These are phyloP conservation scores for Physella acuta DNA, from an alignment of 1,140 invertebrate genomes.

Conservation along the genomic window DNA sequence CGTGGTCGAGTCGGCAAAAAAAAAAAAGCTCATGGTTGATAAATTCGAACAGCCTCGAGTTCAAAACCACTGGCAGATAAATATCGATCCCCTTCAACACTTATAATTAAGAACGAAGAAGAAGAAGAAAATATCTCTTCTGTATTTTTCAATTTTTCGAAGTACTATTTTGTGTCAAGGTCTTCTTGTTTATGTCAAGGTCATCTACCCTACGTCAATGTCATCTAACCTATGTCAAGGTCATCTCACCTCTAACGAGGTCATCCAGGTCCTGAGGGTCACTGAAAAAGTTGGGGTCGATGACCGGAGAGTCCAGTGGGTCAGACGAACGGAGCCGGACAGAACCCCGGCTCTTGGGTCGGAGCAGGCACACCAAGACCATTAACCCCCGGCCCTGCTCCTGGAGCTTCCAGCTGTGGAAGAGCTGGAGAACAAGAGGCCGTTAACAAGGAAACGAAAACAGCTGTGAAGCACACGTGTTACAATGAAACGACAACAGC, in stretches of 20 bases:
- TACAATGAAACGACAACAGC: no score
- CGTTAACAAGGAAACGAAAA: no score
- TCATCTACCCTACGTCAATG: not conserved
- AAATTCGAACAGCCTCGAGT: no score
- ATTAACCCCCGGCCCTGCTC: conserved; percentile 7
- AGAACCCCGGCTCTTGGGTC: conserved; percentile 43
- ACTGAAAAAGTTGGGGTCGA: conserved; percentile 69
- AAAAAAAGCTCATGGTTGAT: no score
- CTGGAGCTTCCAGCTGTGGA: not conserved
- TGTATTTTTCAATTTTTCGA: not conserved
- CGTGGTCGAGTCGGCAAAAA: no score
- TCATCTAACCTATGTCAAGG: not conserved
- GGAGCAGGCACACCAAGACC: conserved; percentile 23
- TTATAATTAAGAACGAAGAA: no score
- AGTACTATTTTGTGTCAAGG: not conserved
- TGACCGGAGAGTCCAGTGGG: conserved; percentile 76
- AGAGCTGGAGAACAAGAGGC: not conserved
- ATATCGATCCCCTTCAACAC: no score
- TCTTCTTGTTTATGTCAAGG: not conserved
- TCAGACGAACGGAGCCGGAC: conserved; percentile 63
- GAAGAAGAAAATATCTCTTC: no score
- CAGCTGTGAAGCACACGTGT: no score
- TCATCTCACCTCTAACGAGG: conserved; percentile 37
- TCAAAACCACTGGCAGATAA: no score
- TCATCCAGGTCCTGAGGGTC: conserved; percentile 36